These are phyloP conservation scores for Hydrotaea cyrtoneurina DNA, from an alignment of 2,888 invertebrate genomes.

Conservation along the genomic window DNA sequence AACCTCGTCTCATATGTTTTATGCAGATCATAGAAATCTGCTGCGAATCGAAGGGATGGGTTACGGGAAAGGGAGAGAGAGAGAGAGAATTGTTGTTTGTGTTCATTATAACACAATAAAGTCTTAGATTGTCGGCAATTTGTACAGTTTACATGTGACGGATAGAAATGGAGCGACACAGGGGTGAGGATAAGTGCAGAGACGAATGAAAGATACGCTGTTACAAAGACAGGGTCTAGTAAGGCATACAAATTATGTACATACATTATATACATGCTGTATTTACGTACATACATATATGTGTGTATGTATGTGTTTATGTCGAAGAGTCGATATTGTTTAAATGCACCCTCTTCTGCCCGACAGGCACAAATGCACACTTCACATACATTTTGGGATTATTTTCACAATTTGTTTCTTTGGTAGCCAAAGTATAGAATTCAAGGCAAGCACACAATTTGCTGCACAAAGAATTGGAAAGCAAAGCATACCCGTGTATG, in stretches of 20 bases:
- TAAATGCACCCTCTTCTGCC: constrained; percentile 4
- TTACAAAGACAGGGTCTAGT: constrained; percentile 1
- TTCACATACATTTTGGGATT: constrained; percentile 2
- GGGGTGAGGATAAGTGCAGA: neutral
- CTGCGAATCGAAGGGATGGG: neutral
- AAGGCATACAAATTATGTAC: neutral
- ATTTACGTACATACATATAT: neutral
- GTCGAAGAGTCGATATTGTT: neutral
- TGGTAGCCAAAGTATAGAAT: constrained; percentile 12
- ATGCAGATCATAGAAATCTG: constrained; percentile 26
- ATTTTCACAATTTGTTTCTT: constrained; percentile 25
- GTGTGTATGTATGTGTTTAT: neutral
- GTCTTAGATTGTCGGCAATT: constrained; percentile 48
- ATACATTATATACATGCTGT: no score
- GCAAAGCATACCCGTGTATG: neutral
- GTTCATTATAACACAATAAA: constrained; percentile 51
- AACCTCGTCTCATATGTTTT: constrained; percentile 2
- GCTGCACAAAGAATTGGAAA: constrained; percentile 5
- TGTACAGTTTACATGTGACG: constrained; percentile 3
- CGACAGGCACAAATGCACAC: neutral
- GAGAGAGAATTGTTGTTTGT: neutral
- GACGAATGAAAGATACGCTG: neutral
- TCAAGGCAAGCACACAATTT: constrained; percentile 10
- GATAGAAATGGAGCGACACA: neutral
- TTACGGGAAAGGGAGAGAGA: neutral